Percentiles rank a stretch among this genome's conserved stretches.
These are phyloP conservation scores for Heterotis niloticus DNA, from an alignment of 2,113 vertebrate species.

Conservation along the genomic window DNA sequence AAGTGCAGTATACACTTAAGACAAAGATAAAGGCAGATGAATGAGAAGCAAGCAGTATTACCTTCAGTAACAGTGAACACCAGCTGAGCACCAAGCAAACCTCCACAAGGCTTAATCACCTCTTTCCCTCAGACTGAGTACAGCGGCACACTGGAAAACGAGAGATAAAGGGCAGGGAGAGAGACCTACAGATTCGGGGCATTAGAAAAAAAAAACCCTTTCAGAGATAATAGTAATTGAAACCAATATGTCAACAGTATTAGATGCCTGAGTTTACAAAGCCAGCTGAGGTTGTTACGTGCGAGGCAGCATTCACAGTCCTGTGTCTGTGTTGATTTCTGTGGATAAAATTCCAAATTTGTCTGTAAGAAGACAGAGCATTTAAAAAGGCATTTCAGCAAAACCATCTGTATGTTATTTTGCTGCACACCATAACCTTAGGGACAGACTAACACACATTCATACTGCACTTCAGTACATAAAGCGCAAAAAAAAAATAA, in stretches of 20 bases:
- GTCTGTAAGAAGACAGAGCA: not conserved
- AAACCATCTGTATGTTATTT: not conserved
- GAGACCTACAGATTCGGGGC: not conserved
- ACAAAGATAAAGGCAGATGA: conserved; percentile 11
- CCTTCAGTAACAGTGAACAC: not conserved
- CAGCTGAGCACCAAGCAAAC: not conserved
- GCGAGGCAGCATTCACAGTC: not conserved
- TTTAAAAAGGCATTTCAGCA: not conserved
- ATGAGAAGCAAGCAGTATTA: not conserved
- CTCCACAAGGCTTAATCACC: conserved; percentile 8
- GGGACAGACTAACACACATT: not conserved
- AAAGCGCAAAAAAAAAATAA: too few relatives aligned
- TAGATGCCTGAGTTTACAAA: conserved; percentile 1
- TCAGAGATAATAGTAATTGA: not conserved
- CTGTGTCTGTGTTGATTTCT: not conserved
- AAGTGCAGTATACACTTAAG: not conserved
- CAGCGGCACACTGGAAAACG: not conserved
- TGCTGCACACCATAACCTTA: not conserved
- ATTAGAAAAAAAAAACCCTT: conserved; percentile 3
- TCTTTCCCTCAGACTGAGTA: not conserved
- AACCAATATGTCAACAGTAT: conserved; percentile 2
- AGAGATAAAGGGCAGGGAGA: conserved; percentile 1
- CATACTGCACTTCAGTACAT: not conserved
- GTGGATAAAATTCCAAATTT: not conserved
- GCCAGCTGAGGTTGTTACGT: not conserved